These are phyloP conservation scores for Cetonia aurata DNA, from an alignment of 2,888 invertebrate species.

Conservation along the genomic window DNA sequence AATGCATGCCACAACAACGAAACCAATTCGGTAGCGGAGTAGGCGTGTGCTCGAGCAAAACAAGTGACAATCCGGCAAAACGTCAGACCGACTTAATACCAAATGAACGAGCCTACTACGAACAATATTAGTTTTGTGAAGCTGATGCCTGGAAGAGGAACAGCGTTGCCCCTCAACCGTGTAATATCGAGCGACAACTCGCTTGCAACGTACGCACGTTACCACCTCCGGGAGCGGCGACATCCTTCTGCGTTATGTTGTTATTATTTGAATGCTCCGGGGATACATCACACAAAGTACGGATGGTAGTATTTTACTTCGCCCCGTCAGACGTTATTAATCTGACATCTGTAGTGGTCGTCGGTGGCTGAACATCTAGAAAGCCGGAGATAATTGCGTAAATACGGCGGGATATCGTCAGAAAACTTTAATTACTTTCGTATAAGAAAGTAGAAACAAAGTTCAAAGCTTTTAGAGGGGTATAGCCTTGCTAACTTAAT, in stretches of 20 bases:
- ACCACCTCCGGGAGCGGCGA: constrained; percentile 49
- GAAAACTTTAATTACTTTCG: constrained; percentile 20
- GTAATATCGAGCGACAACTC: constrained; percentile 54
- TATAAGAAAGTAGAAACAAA: neutral
- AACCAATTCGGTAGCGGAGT: constrained; percentile 11
- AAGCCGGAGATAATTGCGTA: constrained; percentile 1
- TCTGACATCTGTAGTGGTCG: constrained; percentile 10
- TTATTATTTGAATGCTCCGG: constrained; percentile 50
- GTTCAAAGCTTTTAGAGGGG: too few species aligned
- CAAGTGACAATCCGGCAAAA: constrained; percentile 46
- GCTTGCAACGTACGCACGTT: constrained; percentile 49
- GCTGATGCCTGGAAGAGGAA: constrained; percentile 23
- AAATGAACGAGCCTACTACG: constrained; percentile 51
- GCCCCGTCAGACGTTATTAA: constrained; percentile 27
- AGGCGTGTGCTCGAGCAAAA: constrained; percentile 43
- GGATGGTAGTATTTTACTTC: constrained; percentile 18
- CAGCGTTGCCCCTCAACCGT: constrained; percentile 29
- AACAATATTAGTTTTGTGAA: constrained; percentile 61
- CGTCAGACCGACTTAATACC: constrained; percentile 56
- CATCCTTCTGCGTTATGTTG: constrained; percentile 50
- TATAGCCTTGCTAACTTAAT: too few species aligned
- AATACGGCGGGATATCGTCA: constrained; percentile 1
- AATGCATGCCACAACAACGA: constrained; percentile 6
- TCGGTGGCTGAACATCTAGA: neutral
- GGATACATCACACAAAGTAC: constrained; percentile 41